Base-by-base conservation (phyloP, 1,140 invertebrate genomes). In the Eurosta solidaginis region DNA sequence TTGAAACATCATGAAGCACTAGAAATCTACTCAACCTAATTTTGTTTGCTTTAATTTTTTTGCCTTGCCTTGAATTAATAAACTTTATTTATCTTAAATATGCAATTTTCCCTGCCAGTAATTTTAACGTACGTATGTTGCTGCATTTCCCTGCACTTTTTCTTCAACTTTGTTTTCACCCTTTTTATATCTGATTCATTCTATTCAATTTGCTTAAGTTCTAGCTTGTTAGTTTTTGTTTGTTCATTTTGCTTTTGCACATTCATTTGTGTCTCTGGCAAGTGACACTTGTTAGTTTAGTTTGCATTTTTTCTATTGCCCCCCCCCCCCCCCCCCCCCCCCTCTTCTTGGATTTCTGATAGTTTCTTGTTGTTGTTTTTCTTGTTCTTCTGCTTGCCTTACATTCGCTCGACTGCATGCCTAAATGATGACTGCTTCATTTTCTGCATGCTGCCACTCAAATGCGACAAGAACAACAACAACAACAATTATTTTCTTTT, bases 171-270 rank as follows among this genome's bases (percentile, higher is more conserved):
- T 2, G 17, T 63, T 63, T 33, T 17, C 54, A 1, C 17, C 17
- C 4, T 59, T 5, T 29, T 20, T 36, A n/a, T 6, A 33, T 63
- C 29, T 1, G 3, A 63, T 29, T 20, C 27, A 54, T 5, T 68
- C 59, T 3, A 40, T 20, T 36, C n/a, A 68, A 10, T 68, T 68
- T 68, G 59, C 33, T 68, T n/a, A 9, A 68, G 33, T 68, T 68
- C 59, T 29, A 68, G 59, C 59, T 68, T 68, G 59, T 68, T 63
- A 68, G 59, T 68, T 42, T 33, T 27, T 63, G 54, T 63, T 33
- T 68, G 59, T 40, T 68, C 59, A 68, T 40, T 68, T 68, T n/a
- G 36, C 59, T 40, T 68, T 68, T n/a, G 36, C 59, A 20, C 54
- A 40, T 68, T 68, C 59, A 40, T 68, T 68, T 68, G 36, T 68